Conservation (phyloP, 2,113 vertebrate species). For the Burhinus oedicnemus region DNA sequence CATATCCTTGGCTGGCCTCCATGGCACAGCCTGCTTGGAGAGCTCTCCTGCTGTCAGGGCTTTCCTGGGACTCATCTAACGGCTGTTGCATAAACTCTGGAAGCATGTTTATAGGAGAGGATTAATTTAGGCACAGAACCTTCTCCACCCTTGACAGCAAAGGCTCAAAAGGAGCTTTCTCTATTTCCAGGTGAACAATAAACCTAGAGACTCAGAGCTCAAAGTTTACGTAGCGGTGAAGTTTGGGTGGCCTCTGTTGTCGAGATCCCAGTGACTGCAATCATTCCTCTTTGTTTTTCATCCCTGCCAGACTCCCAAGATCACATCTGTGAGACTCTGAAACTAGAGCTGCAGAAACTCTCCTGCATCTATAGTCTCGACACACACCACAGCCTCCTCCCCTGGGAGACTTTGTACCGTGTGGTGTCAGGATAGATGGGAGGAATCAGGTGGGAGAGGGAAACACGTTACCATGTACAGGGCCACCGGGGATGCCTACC, state of each 20-base stretch:
- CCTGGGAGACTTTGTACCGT: fast-evolving
- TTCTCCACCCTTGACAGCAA: not conserved
- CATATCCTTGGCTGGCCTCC: constrained; percentile 12
- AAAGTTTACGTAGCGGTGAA: not conserved
- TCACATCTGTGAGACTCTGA: not conserved
- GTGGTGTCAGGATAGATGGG: not conserved
- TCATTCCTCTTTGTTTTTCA: not conserved
- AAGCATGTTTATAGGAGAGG: constrained; percentile 58
- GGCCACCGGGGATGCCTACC: not conserved
- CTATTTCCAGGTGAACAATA: constrained; percentile 49
- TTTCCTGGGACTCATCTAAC: constrained; percentile 68
- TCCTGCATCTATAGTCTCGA: fast-evolving
- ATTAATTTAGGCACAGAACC: constrained; percentile 54
- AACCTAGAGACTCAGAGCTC: not conserved
- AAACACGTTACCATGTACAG: not conserved
- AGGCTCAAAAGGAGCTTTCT: constrained; percentile 7
- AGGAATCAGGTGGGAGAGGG: not conserved
- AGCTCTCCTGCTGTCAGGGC: constrained; percentile 16
- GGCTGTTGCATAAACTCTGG: constrained; percentile 66
- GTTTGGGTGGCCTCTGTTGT: constrained; percentile 1
- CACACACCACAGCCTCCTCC: not conserved
- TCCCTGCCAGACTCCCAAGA: not conserved
- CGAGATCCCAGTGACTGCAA: not conserved
- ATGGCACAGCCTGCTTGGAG: not conserved
- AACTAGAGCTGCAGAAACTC: not conserved